Base-by-base conservation (phyloP, 2,797 vertebrate species). In the Ataeniobius toweri region DNA sequence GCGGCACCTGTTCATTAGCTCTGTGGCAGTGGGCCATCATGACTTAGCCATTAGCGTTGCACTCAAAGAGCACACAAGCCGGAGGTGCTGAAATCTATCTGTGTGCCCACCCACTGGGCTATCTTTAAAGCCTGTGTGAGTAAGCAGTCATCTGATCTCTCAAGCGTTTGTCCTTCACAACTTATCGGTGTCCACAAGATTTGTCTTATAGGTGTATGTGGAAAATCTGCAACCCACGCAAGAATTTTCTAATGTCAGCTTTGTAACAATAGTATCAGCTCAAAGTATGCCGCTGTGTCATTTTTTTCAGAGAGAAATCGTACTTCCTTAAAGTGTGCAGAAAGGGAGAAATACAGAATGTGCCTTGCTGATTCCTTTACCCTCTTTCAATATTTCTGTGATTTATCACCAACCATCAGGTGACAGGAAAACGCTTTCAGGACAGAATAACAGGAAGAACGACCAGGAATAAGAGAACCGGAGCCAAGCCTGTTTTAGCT, bases 381-480 rank as follows among this genome's bases (percentile, higher is more conserved):
- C 70, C 68, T 83, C 77, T 81, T 74, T 65, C 75, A 46, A 82
- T 84, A 77, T 89, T 90, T 82, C 68, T 83, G 1, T 16, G 41
- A 71, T 86, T 55, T 87, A 89, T 91, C 82, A 82, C 70, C 85
- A 71, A 82, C 83, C 82, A 84, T 94, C 89, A 90, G 92, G 90
- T 90, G 88, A 92, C 91, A 90, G 94, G 93, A 95, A 94, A 84
- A 63, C 73, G 77, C 85, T 80, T 73, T 77, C 81, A 79, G 75
- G 83, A 89, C 81, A 88, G 83, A 94, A 94, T 92, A 95, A 94
- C 94, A 94, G 93, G 93, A 95, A 93, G 91, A 75, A 83, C 88
- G 86, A 75, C 79, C 81, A 88, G 78, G 80, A 91, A 78, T 91
- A 70, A 79, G 83, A 86, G 74, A 73, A 79, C 80, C 55, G 70